Percentiles rank a stretch among this genome's conserved stretches.
Evolutionary conservation across 30 jellyfish, hydroid and myxozoan species (phyloP).

Genomic region (Hydractinia echinata): DNA sequence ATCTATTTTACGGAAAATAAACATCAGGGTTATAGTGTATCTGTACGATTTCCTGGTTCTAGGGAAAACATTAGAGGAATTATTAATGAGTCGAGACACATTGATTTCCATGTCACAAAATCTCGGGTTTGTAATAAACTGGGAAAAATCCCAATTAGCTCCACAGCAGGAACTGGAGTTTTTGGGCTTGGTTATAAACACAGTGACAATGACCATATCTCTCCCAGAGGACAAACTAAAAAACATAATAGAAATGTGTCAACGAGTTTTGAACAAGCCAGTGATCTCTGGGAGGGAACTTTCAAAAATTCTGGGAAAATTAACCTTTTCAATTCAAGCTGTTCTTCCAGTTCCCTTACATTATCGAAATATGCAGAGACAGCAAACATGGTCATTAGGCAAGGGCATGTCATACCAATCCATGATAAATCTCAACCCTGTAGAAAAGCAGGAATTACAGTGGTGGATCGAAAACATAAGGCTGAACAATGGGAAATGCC

Average conservation of each 20-base stretch:
- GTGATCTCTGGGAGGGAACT: slow-evolving; percentile 4
- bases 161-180: slow-evolving; percentile 22
- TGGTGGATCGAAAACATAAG: too few relatives aligned
- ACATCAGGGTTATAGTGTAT: slow-evolving; percentile 8
- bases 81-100: slow-evolving; percentile 24
- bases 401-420: too few relatives aligned
- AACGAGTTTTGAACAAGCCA: slow-evolving; percentile 9
- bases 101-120: slow-evolving; percentile 22
- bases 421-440: too few relatives aligned
- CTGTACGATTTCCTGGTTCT: slow-evolving; percentile 8
- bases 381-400: too few relatives aligned
- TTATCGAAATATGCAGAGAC: slow-evolving; percentile 1
- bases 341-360: slow-evolving; percentile 1
- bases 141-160: too few relatives aligned
- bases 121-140: slow-evolving; percentile 33
- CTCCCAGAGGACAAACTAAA: too few relatives aligned
- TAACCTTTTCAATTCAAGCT: not conserved
- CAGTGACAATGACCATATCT: slow-evolving; percentile 22
- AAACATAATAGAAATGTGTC: slow-evolving; percentile 7
- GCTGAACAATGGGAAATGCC: too few relatives aligned
- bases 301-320: slow-evolving; percentile 1
- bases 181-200: slow-evolving; percentile 17
- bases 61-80: not conserved
- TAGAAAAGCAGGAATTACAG: too few relatives aligned
- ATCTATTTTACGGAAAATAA: too few relatives aligned